A percentile compares a stretch with the other conserved stretches of the same genome.
Conservation (phyloP, 2,797 vertebrate species). For the Prunella strophiata region DNA sequence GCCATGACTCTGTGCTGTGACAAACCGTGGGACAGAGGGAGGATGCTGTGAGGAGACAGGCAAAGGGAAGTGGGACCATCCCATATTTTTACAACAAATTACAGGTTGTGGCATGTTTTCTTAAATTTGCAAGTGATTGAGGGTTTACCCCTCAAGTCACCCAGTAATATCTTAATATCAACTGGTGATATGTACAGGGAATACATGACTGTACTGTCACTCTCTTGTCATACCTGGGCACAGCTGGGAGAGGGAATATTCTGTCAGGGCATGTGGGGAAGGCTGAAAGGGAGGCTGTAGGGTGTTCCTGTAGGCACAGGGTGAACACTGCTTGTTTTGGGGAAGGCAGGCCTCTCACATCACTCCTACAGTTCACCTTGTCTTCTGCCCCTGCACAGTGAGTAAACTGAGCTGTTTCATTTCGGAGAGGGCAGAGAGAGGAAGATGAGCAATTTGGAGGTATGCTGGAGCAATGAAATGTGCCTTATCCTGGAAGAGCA, state of each 20-base stretch:
- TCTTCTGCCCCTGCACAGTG: neutral
- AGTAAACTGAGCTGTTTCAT: neutral
- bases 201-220: neutral
- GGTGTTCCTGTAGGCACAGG: neutral
- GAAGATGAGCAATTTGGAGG: neutral
- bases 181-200: neutral
- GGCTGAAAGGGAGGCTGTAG: neutral
- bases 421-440: neutral
- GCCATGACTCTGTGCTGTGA: neutral
- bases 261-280: neutral
- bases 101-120: neutral
- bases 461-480: neutral
- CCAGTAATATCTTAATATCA: neutral
- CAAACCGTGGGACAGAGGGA: neutral
- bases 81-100: neutral
- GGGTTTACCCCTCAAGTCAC: neutral
- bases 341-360: neutral
- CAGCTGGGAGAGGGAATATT: neutral
- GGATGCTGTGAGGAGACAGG: neutral
- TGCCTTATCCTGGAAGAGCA: constrained; percentile 1
- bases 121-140: neutral
- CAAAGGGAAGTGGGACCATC: neutral
- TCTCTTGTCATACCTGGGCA: neutral
- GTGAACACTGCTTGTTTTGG: neutral
- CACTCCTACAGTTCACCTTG: neutral